Evolutionary conservation across 2,888 invertebrate species (phyloP).

Genomic region (Pristionchus arcanus): DNA sequence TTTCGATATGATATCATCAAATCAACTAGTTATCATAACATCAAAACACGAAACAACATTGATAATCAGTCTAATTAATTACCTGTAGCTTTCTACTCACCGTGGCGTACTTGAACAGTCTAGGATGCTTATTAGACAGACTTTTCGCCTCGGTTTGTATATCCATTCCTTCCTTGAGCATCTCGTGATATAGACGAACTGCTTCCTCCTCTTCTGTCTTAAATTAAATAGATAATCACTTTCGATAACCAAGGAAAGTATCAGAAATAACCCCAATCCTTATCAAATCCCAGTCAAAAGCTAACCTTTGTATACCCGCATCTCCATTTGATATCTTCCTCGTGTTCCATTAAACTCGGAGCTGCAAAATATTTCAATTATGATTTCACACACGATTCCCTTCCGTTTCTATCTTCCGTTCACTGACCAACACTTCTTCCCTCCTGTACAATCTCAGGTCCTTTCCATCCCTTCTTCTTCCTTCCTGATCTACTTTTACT

Average conservation of each 20-base stretch:
- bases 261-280: neutral
- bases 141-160: neutral
- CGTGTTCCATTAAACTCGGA: constrained; percentile 29
- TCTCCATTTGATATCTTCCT: constrained; percentile 34
- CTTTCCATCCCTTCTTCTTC: constrained; percentile 45
- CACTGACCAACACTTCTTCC: constrained; percentile 9
- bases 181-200: neutral
- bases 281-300: neutral
- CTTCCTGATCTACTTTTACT: constrained; percentile 19
- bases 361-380: neutral
- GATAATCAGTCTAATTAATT: neutral
- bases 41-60: neutral
- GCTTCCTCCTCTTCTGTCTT: constrained; percentile 18
- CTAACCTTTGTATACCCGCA: constrained; percentile 46
- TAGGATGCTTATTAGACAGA: neutral
- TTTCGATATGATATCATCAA: neutral
- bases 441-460: constrained; percentile 12
- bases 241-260: neutral
- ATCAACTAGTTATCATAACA: neutral
- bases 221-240: neutral
- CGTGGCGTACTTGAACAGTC: neutral
- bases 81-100: constrained; percentile 19
- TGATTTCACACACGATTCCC: neutral
- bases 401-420: neutral
- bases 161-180: constrained; percentile 32